These are phyloP conservation scores for Florisuga fusca DNA, from an alignment of 2,797 vertebrate genomes.

Conservation along the genomic window DNA sequence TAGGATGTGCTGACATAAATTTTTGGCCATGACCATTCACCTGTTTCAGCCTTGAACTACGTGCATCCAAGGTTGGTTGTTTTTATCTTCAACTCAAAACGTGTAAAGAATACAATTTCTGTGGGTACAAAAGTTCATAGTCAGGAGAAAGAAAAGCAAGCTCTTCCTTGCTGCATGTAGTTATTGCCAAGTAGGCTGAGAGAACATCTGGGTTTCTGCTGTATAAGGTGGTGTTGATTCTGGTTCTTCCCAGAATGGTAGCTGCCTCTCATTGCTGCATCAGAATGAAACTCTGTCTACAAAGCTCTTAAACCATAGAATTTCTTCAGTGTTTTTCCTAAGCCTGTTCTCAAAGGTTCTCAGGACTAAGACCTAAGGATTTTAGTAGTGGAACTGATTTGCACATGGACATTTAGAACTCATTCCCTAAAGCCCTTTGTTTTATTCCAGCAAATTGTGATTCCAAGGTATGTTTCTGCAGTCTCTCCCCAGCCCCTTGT, in stretches of 20 bases:
- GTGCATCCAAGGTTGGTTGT: neutral
- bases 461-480: neutral
- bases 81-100: constrained; percentile 18
- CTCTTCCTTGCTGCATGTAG: neutral
- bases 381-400: neutral
- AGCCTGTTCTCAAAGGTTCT: neutral
- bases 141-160: neutral
- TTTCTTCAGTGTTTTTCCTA: neutral
- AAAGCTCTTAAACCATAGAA: neutral
- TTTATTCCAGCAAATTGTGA: neutral
- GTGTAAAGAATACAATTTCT: neutral
- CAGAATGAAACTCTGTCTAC: neutral
- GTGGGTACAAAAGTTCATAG: neutral
- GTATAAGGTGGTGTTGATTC: neutral
- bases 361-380: neutral
- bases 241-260: neutral
- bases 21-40: constrained; percentile 13
- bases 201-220: neutral
- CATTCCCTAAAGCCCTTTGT: neutral
- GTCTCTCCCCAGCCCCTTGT: neutral
- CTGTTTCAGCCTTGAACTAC: constrained; percentile 34
- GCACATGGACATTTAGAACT: neutral
- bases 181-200: constrained; percentile 30
- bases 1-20: neutral
- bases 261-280: neutral